These are phyloP conservation scores for Phainopepla nitens DNA, from an alignment of 2,113 vertebrate species.

Conservation along the genomic window DNA sequence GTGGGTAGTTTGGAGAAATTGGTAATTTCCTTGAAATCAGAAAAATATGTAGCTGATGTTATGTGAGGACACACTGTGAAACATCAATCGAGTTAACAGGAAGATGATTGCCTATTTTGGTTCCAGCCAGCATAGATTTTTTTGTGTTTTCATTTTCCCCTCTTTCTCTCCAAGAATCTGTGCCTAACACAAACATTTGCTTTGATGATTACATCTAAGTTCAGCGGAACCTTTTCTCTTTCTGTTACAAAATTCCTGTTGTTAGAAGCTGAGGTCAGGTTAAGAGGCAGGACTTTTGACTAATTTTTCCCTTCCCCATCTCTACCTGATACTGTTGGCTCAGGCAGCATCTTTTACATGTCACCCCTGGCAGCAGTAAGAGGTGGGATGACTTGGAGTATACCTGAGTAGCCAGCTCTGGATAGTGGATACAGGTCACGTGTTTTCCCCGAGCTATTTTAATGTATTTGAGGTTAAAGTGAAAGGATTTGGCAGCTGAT, in stretches of 20 bases:
- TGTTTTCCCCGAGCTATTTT: not conserved
- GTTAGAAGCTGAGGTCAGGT: not conserved
- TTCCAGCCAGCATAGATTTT: not conserved
- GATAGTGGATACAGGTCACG: not conserved
- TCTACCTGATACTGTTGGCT: not conserved
- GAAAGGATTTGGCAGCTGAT: not conserved
- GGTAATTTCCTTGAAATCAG: not conserved
- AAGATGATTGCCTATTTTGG: not conserved
- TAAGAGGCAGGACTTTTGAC: not conserved
- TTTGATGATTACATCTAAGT: not conserved
- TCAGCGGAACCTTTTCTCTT: not conserved
- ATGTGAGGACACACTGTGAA: not conserved
- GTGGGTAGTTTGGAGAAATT: not conserved
- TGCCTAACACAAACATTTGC: not conserved
- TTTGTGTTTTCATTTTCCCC: not conserved
- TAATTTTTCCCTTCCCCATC: not conserved
- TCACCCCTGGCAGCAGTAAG: not conserved
- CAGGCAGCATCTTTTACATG: not conserved
- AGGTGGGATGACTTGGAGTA: not conserved
- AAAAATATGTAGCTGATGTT: not conserved
- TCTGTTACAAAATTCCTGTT: not conserved
- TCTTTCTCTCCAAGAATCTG: constrained; percentile 7
- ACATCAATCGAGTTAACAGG: not conserved
- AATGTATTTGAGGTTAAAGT: not conserved
- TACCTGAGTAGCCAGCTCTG: not conserved